Base-by-base conservation (phyloP, 2,888 invertebrate species). In the Emmelina monodactyla region DNA sequence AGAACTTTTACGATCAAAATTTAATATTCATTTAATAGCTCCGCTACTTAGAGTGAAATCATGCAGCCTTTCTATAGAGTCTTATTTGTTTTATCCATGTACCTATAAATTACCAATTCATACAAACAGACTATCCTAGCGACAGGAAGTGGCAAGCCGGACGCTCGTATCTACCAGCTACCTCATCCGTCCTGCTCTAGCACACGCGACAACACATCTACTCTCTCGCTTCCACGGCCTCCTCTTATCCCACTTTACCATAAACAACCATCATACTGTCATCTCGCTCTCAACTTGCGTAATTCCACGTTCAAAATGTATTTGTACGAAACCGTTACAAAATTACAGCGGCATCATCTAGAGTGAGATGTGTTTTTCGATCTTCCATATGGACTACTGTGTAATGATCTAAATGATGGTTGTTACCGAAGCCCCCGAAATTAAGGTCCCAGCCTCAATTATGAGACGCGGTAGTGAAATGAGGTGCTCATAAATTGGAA, bases 81-180 rank as follows among this genome's bases (percentile, higher is more conserved):
- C 25, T 25, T 25, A 11, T 25, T 25, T 25, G 25, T 25, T 25
- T 25, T 25, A 25, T 11, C 16, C 16, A 16, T 31, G 19, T 31
- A 28, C 12, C 12, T 28, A 16, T 19, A 31, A 31, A 31, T 31
- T 31, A 19, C 14, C 31, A 11, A 31, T 31, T 25, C 25, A 25
- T 25, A 25, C 25, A 10, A 10, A 11, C 25, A n/a, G 11, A n/a
- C 25, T 25, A 25, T 25, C 25, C 25, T 25, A 25, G 25, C 25
- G 58, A 50, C 73, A 71, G 75, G 78, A 75, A 76, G 62, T 55
- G 53, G 38, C 55, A 53, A 44, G 64, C 69, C 76, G 73, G 75
- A 75, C 63, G 70, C 62, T 54, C 63, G 53, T 76, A 76, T 73
- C 75, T 72, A 70, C 11, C n/a, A 4, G 65, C 76, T 64, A 68